These are phyloP conservation scores for Spongilla lacustris DNA, from an alignment of 37 sponge, comb jelly and placozoan genomes.

Conservation along the genomic window DNA sequence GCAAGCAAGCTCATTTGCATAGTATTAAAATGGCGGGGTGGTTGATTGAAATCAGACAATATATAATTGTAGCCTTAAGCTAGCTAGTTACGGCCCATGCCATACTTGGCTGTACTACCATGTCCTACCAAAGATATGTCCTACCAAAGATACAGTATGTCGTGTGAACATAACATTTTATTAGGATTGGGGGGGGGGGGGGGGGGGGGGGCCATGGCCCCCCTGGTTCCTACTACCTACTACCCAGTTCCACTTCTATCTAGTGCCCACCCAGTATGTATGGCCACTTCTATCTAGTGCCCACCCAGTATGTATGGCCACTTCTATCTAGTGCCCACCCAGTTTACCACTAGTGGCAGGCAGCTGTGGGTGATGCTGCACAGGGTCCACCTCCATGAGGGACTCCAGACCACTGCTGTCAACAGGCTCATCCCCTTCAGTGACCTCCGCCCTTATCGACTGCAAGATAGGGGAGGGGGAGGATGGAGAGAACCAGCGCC, in stretches of 20 bases:
- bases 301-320: too few species aligned
- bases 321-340: background rate
- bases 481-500: too few species aligned
- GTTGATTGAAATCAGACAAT: too few species aligned
- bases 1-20: too few species aligned
- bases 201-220: background rate
- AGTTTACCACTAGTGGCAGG: background rate
- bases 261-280: background rate
- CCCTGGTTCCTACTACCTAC: background rate
- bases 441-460: conserved; percentile 49
- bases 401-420: conserved; percentile 45
- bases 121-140: too few species aligned
- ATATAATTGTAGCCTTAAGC: too few species aligned
- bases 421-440: conserved; percentile 38
- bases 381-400: conserved; percentile 51
- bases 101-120: too few species aligned
- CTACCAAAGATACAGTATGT: too few species aligned
- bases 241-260: too few species aligned
- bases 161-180: too few species aligned
- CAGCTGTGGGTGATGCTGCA: background rate
- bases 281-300: background rate
- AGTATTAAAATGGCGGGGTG: too few species aligned
- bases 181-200: background rate
- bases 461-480: conserved; percentile 7
- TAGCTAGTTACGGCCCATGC: too few species aligned